These are phyloP conservation scores for Bubalus kerabau DNA, from an alignment of 2,113 vertebrate genomes.

Conservation along the genomic window DNA sequence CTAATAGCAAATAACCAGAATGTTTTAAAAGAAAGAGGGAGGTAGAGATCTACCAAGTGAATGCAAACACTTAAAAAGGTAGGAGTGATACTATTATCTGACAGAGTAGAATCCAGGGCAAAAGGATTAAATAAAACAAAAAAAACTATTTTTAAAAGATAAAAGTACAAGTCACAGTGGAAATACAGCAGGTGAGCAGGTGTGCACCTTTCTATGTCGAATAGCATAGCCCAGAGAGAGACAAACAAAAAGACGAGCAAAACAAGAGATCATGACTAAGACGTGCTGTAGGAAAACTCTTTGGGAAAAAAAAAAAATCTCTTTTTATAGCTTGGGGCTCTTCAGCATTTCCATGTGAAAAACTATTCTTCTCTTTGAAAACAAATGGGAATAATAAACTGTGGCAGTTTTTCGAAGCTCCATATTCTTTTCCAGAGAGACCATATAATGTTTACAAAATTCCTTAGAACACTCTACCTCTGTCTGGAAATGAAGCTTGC, in stretches of 20 bases:
- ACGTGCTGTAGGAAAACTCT: not conserved
- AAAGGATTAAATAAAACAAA: constrained; percentile 6
- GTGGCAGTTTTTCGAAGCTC: not conserved
- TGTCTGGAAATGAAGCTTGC: constrained; percentile 19
- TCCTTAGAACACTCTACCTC: not conserved
- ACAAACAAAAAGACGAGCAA: not conserved
- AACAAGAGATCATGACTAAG: not conserved
- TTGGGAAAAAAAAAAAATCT: not conserved
- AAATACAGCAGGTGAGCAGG: not conserved
- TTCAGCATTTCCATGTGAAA: not conserved
- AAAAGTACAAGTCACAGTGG: not conserved
- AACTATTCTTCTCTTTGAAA: not conserved
- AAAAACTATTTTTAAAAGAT: not conserved
- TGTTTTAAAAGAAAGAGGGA: not conserved
- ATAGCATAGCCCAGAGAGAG: not conserved
- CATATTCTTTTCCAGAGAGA: constrained; percentile 36
- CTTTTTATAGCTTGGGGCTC: not conserved
- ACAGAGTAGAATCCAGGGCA: not conserved
- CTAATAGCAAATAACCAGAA: not conserved
- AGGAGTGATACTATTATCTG: not conserved
- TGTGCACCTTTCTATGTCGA: not conserved
- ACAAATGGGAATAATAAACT: constrained; percentile 56
- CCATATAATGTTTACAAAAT: not conserved
- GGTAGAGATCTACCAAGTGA: not conserved
- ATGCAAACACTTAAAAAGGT: not conserved